Base-by-base conservation (phyloP, 2,888 invertebrate species). In the Agrochola macilenta region DNA sequence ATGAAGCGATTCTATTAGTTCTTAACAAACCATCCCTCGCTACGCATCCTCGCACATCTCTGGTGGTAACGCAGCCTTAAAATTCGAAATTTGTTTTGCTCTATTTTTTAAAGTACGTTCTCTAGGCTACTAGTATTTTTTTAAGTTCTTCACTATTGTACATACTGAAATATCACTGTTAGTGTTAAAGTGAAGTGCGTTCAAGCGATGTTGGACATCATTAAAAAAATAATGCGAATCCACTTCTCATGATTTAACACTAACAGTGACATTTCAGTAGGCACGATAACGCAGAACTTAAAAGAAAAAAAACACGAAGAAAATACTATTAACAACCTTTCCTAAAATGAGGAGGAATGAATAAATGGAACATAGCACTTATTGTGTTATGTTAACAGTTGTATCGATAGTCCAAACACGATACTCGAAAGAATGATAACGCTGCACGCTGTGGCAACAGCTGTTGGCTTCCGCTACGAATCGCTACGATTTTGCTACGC, bases 401-500 rank as follows among this genome's bases (percentile, higher is more conserved):
- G 35, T 70, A 35, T 79, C 30, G 69, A 71, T 60, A 81, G 30
- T 72, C 26, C 26, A 46, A 76, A 69, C 8, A 54, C 46, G 65
- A 74, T 86, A 60, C 69, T 78, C 17, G 46, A 73, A 70, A 54
- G 23, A 66, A 70, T 64, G 69, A 73, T 61, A 86, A 52, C 64
- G 43, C 52, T 64, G 70, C 46, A 14, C 5, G 5, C 46, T 79
- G 17, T 49, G 46, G 46, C 70, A 84, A 83, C 87, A 86, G 74
- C 75, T 86, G 87, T 72, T 74, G 57, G 69, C 60, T 69, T 75
- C 61, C 71, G 39, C 58, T 64, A 43, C 73, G 75, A 69, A n/a
- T 63, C n/a, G 57, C 64, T 82, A 82, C 74, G 54, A 46, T 20
- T 69, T 17, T 65, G 61, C 81, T 83, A 83, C 79, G 57, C 78